Percentiles rank a stretch among this genome's conserved stretches.
Evolutionary conservation across 2,888 invertebrate genomes (phyloP).

Genomic region (Auanema freiburgensis): DNA sequence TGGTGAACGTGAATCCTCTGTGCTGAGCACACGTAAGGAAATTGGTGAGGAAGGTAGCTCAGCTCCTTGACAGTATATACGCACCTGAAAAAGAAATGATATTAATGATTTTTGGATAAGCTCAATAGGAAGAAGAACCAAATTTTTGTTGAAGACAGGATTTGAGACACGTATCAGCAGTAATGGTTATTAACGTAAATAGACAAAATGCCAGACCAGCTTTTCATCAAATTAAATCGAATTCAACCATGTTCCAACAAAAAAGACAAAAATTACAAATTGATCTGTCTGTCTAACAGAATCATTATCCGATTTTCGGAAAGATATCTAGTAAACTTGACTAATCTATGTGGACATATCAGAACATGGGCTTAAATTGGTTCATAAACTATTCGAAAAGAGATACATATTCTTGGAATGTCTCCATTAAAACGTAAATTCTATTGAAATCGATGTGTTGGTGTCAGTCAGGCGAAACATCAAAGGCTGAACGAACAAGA

Average conservation of each 20-base stretch:
- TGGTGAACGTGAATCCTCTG: constrained; percentile 38
- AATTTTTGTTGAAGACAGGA: background rate
- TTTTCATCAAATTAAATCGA: constrained; percentile 5
- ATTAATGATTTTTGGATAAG: background rate
- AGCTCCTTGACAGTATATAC: constrained; percentile 56
- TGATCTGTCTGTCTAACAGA: constrained; percentile 22
- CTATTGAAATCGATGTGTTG: no score
- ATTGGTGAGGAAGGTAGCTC: constrained; percentile 60
- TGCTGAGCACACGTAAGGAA: constrained; percentile 47
- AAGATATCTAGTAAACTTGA: background rate
- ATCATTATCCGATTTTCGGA: constrained; percentile 15
- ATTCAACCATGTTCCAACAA: constrained; percentile 5
- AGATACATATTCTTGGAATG: no score
- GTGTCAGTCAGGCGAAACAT: no score
- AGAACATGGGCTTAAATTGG: background rate
- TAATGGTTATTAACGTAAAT: background rate
- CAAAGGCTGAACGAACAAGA: no score
- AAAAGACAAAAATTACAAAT: background rate
- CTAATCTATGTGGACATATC: background rate
- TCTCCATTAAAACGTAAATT: no score
- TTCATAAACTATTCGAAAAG: no score
- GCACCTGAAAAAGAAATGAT: constrained; percentile 48
- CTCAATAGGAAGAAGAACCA: no score
- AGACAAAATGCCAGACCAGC: constrained; percentile 5
- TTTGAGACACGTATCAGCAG: constrained; percentile 10